Conservation (phyloP, 2,888 invertebrate genomes). For the Ganaspis brasiliensis region DNA sequence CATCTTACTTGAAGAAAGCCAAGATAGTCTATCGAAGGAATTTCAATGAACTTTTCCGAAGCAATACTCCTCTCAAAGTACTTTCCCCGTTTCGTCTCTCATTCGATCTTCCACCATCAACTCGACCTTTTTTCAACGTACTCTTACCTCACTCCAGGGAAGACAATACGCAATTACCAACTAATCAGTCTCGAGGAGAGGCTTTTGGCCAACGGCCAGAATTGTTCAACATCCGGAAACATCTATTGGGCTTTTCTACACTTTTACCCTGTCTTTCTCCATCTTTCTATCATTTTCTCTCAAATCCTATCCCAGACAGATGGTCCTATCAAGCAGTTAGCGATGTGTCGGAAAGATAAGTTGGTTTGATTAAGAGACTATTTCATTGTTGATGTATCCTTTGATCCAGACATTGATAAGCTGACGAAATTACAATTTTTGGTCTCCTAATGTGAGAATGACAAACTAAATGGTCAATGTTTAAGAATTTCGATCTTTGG, state of each 20-base stretch:
- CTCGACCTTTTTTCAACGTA: conserved; percentile 24
- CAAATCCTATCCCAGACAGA: too few relatives aligned
- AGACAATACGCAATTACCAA: conserved; percentile 74
- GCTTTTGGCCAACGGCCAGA: conserved; percentile 68
- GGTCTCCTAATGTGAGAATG: too few relatives aligned
- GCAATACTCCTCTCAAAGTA: conserved; percentile 27
- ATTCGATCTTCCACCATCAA: background rate
- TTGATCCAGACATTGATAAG: background rate
- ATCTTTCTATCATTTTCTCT: too few relatives aligned
- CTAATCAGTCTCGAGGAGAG: conserved; percentile 69
- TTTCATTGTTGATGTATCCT: background rate
- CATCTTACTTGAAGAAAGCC: conserved; percentile 29
- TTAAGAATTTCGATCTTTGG: too few relatives aligned
- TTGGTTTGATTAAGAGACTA: conserved; percentile 60
- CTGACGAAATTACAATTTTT: background rate
- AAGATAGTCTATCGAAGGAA: conserved; percentile 41
- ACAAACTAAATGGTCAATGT: too few relatives aligned
- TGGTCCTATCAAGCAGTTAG: conserved; percentile 8
- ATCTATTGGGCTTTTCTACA: conserved; percentile 17
- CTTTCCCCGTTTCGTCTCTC: background rate
- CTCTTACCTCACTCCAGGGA: conserved; percentile 49
- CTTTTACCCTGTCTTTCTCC: background rate
- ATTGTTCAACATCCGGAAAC: conserved; percentile 65
- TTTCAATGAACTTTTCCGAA: conserved; percentile 37
- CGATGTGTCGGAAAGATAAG: conserved; percentile 57